Evolutionary conservation across 2,113 vertebrate species (phyloP).

Genomic region (Hydrolagus affinis): DNA sequence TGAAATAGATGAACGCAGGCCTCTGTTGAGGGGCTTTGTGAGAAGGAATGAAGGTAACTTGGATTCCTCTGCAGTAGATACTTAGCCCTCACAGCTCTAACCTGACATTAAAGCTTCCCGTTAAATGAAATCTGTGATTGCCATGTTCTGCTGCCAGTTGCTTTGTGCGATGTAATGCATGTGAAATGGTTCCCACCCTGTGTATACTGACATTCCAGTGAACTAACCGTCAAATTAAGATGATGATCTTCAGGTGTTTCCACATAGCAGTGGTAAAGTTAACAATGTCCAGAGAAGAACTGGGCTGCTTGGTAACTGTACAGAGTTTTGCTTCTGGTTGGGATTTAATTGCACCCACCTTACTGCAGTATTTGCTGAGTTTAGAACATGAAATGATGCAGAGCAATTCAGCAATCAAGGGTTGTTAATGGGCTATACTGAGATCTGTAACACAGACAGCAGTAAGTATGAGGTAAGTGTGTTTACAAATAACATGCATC

Average conservation of each 20-base stretch:
- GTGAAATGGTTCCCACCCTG: too few relatives aligned
- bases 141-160: too few relatives aligned
- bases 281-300: too few relatives aligned
- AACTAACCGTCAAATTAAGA: too few relatives aligned
- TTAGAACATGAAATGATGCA: background rate
- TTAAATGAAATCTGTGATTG: background rate
- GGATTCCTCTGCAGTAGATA: background rate
- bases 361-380: background rate
- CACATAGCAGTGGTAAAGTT: too few relatives aligned
- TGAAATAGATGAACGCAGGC: background rate
- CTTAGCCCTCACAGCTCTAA: background rate
- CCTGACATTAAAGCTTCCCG: background rate
- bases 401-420: background rate
- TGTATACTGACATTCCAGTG: too few relatives aligned
- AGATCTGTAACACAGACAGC: background rate
- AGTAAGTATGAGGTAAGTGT: constrained; percentile 3
- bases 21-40: background rate
- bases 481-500: constrained; percentile 2
- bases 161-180: too few relatives aligned
- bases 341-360: too few relatives aligned
- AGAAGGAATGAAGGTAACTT: background rate
- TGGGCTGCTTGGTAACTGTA: too few relatives aligned
- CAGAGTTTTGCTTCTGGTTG: too few relatives aligned
- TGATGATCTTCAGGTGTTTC: too few relatives aligned
- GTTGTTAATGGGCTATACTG: background rate